Percentiles rank a stretch among this genome's conserved stretches.
phyloP scores from a whole-genome alignment of 2,888 invertebrate species.

The Thera britannica region DNA sequence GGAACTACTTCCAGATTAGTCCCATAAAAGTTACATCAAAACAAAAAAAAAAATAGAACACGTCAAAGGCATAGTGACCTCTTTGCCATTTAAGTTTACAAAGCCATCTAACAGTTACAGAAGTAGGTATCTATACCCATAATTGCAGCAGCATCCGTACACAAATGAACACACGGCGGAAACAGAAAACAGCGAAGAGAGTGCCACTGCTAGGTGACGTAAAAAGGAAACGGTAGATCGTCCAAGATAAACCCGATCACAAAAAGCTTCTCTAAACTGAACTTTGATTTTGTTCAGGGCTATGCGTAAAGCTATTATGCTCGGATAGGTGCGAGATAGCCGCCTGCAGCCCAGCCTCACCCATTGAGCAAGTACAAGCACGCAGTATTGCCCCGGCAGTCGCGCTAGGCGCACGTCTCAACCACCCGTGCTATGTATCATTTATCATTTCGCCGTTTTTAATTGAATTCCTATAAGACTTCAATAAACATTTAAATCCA shows the following conservation, averaged over 20 bases:
- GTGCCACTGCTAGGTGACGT: too few relatives aligned
- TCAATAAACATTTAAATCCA: not conserved
- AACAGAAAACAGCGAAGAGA: too few relatives aligned
- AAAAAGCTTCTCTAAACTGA: not conserved
- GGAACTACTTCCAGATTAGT: too few relatives aligned
- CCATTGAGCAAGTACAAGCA: not conserved
- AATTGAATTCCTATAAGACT: slow-evolving; percentile 13
- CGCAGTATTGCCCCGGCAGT: slow-evolving; percentile 61
- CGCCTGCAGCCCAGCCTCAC: slow-evolving; percentile 9
- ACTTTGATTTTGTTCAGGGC: not conserved
- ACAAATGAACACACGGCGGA: too few relatives aligned
- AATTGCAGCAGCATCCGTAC: too few relatives aligned
- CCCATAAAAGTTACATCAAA: too few relatives aligned
- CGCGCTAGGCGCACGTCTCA: slow-evolving; percentile 54
- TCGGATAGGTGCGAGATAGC: not conserved
- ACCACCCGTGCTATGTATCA: not conserved
- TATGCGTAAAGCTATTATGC: slow-evolving; percentile 3
- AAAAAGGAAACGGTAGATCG: too few relatives aligned
- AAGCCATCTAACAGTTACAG: too few relatives aligned
- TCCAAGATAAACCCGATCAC: not conserved
- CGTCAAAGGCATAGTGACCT: too few relatives aligned
- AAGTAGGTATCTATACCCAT: too few relatives aligned
- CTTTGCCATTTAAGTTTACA: too few relatives aligned
- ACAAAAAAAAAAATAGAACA: too few relatives aligned
- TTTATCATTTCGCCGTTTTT: slow-evolving; percentile 6